These are phyloP conservation scores for Bos javanicus DNA, from an alignment of 2,113 vertebrate species.

Conservation along the genomic window DNA sequence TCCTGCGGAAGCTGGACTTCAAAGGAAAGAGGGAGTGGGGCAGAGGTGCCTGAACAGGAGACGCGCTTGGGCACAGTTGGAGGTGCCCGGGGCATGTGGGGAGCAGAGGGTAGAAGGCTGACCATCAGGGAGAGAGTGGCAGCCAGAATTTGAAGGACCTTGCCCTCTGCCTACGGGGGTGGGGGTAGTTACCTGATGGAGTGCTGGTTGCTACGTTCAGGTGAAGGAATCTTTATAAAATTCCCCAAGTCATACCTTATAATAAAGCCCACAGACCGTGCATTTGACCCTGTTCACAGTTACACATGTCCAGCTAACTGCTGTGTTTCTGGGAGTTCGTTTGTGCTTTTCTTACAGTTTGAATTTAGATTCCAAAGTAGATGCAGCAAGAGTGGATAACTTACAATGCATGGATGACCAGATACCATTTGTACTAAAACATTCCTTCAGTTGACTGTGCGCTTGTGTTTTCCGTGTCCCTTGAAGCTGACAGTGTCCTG, in stretches of 20 bases:
- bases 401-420: not conserved
- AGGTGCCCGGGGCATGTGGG: rapidly evolving
- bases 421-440: not conserved
- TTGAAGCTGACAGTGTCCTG: not conserved
- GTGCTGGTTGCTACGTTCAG: not conserved
- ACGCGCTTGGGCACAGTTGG: rapidly evolving
- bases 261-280: not conserved
- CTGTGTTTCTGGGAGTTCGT: not conserved
- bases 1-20: not conserved
- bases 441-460: not conserved
- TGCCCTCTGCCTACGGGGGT: not conserved
- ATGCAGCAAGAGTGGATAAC: not conserved
- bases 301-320: not conserved
- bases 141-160: not conserved
- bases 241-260: not conserved
- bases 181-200: not conserved
- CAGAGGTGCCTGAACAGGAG: rapidly evolving
- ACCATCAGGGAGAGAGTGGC: not conserved
- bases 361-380: not conserved
- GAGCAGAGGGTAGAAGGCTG: not conserved
- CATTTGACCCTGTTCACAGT: not conserved
- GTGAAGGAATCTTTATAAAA: not conserved
- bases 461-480: not conserved
- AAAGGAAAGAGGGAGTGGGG: not conserved
- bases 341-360: not conserved